Evolutionary conservation across 2,888 invertebrate species (phyloP), one percentile per base, ranked within the genome.

Genomic region (Allacma fusca): DNA sequence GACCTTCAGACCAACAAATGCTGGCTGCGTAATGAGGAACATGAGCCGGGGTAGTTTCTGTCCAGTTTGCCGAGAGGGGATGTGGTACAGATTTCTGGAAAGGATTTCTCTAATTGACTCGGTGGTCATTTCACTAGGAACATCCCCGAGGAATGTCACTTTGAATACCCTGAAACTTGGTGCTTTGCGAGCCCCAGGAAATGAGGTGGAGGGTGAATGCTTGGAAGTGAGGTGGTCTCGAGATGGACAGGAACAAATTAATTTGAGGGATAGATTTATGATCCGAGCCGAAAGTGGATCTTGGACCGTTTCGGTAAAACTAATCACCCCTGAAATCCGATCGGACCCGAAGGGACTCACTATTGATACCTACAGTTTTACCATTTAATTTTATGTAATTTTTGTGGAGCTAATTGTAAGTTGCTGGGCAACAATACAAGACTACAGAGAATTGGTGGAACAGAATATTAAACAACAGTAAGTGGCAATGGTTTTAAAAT

Each of bases 11-110:
- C 83, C 83, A 21, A 82, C 83, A 0, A 83, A 81, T 57, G 83
- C 62, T 12, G 77, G 77, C 0, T 79, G 81, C 34, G 76, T 83
- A 5, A 82, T 83, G 82, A 76, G 83, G 16, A 82, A 82, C 57
- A 83, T 83, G 81, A 79, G 81, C 1, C 78, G 78, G 24, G 62
- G 72, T 9, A 24, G 73, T 19, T 80, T 83, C 21, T 83, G 83
- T 64, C 72, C 78, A 5, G 79, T 82, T 12, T 83, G 83, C 73
- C 75, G 79, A 40, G 83, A 83, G 72, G 81, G 82, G 5, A 83
- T 83, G 77, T 83, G 83, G 83, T 69, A 78, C 24, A 69, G 82
- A 71, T 82, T 83, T 62, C 59, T 83, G 1, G 57, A 79, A 19
- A 50, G 78, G 23, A 75, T 83, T 71, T 80, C 81, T 16, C 72